Conservation (phyloP, 2,888 invertebrate genomes). For the Tachina grossa region DNA sequence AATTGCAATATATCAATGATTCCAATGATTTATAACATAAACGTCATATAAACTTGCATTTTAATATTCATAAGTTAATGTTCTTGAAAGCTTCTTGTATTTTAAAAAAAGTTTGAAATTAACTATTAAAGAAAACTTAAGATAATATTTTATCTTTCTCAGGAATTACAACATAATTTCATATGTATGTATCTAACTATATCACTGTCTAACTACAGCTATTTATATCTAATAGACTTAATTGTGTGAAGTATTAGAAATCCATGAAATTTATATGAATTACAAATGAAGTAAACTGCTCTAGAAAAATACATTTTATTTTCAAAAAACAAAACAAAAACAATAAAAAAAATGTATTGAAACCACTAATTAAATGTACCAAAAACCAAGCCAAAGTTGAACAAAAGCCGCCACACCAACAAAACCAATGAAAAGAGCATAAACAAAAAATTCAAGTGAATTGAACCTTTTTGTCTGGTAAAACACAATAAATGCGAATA, state of each 20-base stretch:
- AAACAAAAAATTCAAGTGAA: constrained; percentile 30
- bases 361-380: constrained; percentile 67
- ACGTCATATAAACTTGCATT: too few species aligned
- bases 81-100: too few species aligned
- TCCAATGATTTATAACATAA: too few species aligned
- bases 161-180: constrained; percentile 48
- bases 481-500: constrained; percentile 49
- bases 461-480: constrained; percentile 24
- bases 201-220: constrained; percentile 15
- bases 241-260: constrained; percentile 59
- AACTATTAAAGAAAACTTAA: background rate
- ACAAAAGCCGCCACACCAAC: constrained; percentile 33
- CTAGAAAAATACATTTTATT: constrained; percentile 34
- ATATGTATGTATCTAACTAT: constrained; percentile 6
- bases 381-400: constrained; percentile 32
- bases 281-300: constrained; percentile 69
- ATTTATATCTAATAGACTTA: constrained; percentile 3
- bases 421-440: background rate
- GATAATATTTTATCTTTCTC: constrained; percentile 35
- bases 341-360: constrained; percentile 50
- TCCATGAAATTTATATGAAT: constrained; percentile 65
- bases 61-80: too few species aligned
- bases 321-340: constrained; percentile 10
- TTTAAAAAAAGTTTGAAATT: too few species aligned
- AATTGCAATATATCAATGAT: too few species aligned